A percentile compares a stretch with the other conserved stretches of the same genome.
Conservation (phyloP, 2,797 vertebrate genomes). For the Anguilla megastoma region DNA sequence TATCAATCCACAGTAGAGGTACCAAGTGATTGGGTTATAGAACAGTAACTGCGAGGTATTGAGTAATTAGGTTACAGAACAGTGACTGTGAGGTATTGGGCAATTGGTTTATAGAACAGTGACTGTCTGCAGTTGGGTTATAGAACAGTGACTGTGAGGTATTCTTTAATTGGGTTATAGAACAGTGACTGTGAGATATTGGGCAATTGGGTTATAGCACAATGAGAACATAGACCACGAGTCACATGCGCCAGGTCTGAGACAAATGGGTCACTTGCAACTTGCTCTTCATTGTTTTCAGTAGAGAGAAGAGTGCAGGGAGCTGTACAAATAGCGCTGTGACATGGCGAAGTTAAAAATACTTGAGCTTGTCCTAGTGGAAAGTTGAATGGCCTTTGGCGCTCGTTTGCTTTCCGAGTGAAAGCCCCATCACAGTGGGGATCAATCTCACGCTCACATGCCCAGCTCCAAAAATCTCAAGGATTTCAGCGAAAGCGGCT, state of each 20-base stretch:
- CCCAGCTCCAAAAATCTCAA: background rate
- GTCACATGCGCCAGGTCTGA: background rate
- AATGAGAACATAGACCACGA: background rate
- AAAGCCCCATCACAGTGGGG: background rate
- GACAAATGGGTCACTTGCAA: background rate
- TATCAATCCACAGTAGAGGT: background rate
- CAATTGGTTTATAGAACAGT: background rate
- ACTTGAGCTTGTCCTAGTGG: slow-evolving; percentile 1
- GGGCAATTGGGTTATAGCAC: background rate
- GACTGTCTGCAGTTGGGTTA: background rate
- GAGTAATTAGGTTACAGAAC: background rate
- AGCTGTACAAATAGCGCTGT: background rate
- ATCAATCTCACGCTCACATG: background rate
- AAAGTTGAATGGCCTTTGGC: background rate
- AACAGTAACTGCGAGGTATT: background rate
- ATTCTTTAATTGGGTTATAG: background rate
- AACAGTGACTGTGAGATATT: background rate
- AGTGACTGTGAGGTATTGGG: background rate
- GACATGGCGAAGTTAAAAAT: background rate
- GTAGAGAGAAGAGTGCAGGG: background rate
- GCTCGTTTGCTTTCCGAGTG: background rate
- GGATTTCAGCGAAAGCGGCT: background rate
- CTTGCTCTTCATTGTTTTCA: background rate
- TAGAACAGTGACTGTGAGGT: background rate
- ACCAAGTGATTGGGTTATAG: background rate